Conservation (phyloP, 53 echinoderm and acorn worm species). For the Patiria pectinifera region DNA sequence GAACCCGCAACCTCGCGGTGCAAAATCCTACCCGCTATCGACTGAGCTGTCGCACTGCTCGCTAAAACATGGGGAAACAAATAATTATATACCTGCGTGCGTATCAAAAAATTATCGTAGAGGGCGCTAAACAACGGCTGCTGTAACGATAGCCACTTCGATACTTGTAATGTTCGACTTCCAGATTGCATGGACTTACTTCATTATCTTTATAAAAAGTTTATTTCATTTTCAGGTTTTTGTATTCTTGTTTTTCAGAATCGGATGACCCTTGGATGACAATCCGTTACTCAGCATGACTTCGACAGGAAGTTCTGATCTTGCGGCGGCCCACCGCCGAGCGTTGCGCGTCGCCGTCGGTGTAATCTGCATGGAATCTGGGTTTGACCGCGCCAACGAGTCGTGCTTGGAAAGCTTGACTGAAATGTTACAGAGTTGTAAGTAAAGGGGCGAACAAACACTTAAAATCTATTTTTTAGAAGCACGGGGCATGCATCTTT, state of each 20-base stretch:
- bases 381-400: conserved; percentile 76
- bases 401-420: conserved; percentile 87
- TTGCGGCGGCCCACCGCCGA: conserved; percentile 76
- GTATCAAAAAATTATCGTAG: no score
- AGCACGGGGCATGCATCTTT: no score
- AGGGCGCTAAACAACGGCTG: no score
- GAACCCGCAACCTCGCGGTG: no score
- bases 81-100: no score
- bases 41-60: no score
- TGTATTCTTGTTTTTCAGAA: not conserved
- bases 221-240: not conserved
- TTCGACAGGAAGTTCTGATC: conserved; percentile 74
- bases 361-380: conserved; percentile 80
- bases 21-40: no score
- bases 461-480: no score
- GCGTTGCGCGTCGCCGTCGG: conserved; percentile 81
- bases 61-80: no score
- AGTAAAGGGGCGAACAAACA: conserved; percentile 33
- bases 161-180: not conserved
- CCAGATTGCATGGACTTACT: not conserved
- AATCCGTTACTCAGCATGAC: conserved; percentile 68
- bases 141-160: no score
- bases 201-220: not conserved
- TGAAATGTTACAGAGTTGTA: conserved; percentile 96
- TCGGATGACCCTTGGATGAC: not conserved